Evolutionary conservation across 2,888 invertebrate genomes (phyloP).

Genomic region (Sipunculus nudus): DNA sequence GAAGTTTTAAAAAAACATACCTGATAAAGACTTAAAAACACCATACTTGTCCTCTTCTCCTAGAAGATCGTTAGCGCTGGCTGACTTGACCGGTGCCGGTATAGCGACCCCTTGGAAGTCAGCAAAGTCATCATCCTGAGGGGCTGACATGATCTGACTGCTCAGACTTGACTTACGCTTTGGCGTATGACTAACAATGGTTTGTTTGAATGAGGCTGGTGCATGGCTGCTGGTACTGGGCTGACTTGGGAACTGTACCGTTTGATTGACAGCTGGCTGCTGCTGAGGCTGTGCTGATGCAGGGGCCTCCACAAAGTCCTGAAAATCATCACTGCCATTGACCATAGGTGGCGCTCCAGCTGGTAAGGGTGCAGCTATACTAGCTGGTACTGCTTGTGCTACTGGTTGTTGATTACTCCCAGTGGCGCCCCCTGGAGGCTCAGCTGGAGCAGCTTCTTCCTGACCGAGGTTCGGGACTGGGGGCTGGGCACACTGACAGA

Average conservation of each 20-base stretch:
- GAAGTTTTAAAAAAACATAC: slow-evolving; percentile 21
- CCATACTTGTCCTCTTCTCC: slow-evolving; percentile 16
- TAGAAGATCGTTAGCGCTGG: slow-evolving; percentile 11
- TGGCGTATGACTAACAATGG: too few relatives aligned
- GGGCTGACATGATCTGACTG: too few relatives aligned
- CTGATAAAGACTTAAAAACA: background rate
- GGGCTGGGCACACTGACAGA: slow-evolving; percentile 53
- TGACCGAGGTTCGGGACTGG: slow-evolving; percentile 56
- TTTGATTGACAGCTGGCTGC: background rate
- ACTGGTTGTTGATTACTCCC: too few relatives aligned
- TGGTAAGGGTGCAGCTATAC: too few relatives aligned
- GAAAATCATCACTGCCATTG: too few relatives aligned
- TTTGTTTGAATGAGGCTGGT: too few relatives aligned
- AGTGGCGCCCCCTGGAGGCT: background rate
- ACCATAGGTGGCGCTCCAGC: too few relatives aligned
- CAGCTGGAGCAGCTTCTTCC: background rate
- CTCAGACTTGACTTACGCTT: background rate
- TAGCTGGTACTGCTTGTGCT: too few relatives aligned
- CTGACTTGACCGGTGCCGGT: too few relatives aligned
- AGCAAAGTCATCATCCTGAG: slow-evolving; percentile 57
- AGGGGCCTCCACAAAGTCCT: too few relatives aligned
- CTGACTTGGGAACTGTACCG: background rate
- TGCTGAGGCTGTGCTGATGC: background rate
- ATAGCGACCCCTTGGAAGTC: slow-evolving; percentile 60
- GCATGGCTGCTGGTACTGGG: too few relatives aligned